Conservation (phyloP, 2,888 invertebrate genomes). For the Labia minor region DNA sequence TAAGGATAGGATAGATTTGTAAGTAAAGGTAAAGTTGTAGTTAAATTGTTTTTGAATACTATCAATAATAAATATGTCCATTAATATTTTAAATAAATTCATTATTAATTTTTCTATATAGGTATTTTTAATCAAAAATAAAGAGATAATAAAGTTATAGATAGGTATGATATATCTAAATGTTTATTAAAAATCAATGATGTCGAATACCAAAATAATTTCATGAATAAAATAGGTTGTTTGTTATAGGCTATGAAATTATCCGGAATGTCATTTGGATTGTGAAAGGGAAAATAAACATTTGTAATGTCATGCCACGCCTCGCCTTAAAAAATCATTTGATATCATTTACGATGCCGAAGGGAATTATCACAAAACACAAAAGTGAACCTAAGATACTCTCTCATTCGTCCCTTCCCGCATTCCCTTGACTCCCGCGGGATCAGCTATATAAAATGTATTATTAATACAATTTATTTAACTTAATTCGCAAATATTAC, state of each 20-base stretch:
- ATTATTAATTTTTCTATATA: too few species aligned
- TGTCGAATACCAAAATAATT: neutral
- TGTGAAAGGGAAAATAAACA: neutral
- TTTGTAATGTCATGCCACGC: neutral
- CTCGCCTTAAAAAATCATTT: neutral
- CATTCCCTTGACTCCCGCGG: neutral
- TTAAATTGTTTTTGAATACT: too few species aligned
- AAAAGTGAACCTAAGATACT: neutral
- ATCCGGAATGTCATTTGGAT: neutral
- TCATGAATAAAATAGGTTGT: slow-evolving; percentile 1
- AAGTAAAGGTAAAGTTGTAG: too few species aligned
- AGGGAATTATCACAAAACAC: slow-evolving; percentile 4
- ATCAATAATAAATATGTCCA: too few species aligned
- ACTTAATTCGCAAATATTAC: slow-evolving; percentile 13
- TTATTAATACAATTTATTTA: slow-evolving; percentile 13
- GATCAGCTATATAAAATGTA: slow-evolving; percentile 4
- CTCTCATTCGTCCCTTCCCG: neutral
- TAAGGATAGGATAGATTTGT: too few species aligned
- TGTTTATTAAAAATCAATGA: slow-evolving; percentile 13
- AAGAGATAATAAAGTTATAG: too few species aligned
- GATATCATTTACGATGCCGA: slow-evolving; percentile 13
- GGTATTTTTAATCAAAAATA: too few species aligned
- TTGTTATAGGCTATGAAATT: slow-evolving; percentile 5
- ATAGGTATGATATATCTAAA: too few species aligned
- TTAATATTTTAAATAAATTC: too few species aligned